These are phyloP conservation scores for Belgica antarctica DNA, from an alignment of 2,888 invertebrate species.

Conservation along the genomic window DNA sequence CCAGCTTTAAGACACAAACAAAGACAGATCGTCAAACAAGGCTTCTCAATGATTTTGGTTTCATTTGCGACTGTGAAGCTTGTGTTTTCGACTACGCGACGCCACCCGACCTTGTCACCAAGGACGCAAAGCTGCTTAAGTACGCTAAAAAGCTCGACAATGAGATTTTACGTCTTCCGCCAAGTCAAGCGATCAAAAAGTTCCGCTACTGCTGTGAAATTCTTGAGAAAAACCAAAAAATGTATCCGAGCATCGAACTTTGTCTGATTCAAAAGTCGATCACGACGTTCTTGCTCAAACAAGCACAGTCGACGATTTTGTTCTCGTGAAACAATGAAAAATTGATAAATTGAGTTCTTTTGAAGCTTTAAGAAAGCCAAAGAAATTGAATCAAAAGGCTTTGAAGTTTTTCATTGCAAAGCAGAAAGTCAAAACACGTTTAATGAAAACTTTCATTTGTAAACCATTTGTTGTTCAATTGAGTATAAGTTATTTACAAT, in stretches of 20 bases:
- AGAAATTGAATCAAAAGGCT: no score
- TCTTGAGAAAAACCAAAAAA: neutral
- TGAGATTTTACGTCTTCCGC: neutral
- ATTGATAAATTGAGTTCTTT: no score
- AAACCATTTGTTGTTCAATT: no score
- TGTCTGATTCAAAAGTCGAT: neutral
- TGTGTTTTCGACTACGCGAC: constrained; percentile 70
- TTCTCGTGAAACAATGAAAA: no score
- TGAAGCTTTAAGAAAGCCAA: no score
- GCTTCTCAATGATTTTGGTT: constrained; percentile 74
- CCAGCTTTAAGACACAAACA: neutral
- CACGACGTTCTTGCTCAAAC: neutral
- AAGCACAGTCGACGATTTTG: neutral
- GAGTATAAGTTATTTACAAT: no score
- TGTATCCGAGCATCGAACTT: neutral
- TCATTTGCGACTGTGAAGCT: constrained; percentile 73
- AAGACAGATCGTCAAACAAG: constrained; percentile 52
- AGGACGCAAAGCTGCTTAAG: constrained; percentile 12
- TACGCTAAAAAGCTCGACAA: constrained; percentile 4
- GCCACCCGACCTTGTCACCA: constrained; percentile 48
- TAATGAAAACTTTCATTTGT: no score
- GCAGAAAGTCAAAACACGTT: no score
- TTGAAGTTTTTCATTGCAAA: no score
- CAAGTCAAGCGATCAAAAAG: neutral
- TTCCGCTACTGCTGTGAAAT: neutral